phyloP scores from a whole-genome alignment of 2,113 vertebrate genomes.

The Scophthalmus maximus region DNA sequence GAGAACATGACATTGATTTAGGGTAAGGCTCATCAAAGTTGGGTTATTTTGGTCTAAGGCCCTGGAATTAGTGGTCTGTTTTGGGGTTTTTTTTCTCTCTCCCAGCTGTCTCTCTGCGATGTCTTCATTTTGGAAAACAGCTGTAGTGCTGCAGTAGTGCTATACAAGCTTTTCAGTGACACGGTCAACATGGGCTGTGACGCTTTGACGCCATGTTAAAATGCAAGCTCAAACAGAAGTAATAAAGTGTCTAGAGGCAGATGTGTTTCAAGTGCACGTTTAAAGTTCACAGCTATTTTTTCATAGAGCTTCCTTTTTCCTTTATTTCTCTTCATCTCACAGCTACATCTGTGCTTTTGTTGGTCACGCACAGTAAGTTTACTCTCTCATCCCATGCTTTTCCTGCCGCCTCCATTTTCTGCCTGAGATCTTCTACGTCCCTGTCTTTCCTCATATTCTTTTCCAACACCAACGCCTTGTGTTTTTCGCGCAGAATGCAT shows the following conservation, averaged over 20 bases:
- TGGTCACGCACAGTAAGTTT: neutral
- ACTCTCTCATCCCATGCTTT: too few species aligned
- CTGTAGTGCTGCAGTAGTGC: conserved; percentile 22
- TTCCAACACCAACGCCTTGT: neutral
- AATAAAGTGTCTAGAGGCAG: conserved; percentile 12
- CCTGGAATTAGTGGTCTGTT: conserved; percentile 46
- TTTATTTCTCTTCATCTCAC: neutral
- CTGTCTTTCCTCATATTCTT: neutral
- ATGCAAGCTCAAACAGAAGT: conserved; percentile 13
- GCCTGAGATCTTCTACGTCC: too few species aligned
- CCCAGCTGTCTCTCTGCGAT: conserved; percentile 25
- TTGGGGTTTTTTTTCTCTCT: neutral
- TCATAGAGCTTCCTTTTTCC: neutral
- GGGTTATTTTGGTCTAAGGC: conserved; percentile 50
- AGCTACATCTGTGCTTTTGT: neutral
- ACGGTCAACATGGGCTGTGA: conserved; percentile 29
- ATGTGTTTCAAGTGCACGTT: conserved; percentile 25
- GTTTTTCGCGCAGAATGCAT: conserved; percentile 85
- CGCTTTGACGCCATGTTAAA: conserved; percentile 31
- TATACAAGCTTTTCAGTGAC: conserved; percentile 14
- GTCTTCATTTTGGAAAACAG: conserved; percentile 68
- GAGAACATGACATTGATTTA: conserved; percentile 11
- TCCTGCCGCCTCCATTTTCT: neutral
- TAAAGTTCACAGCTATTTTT: conserved; percentile 21
- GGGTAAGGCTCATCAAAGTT: conserved; percentile 32